Percentiles rank a stretch among this genome's conserved stretches.
These are phyloP conservation scores for Parochlus steinenii DNA, from an alignment of 2,888 invertebrate species.

Conservation along the genomic window DNA sequence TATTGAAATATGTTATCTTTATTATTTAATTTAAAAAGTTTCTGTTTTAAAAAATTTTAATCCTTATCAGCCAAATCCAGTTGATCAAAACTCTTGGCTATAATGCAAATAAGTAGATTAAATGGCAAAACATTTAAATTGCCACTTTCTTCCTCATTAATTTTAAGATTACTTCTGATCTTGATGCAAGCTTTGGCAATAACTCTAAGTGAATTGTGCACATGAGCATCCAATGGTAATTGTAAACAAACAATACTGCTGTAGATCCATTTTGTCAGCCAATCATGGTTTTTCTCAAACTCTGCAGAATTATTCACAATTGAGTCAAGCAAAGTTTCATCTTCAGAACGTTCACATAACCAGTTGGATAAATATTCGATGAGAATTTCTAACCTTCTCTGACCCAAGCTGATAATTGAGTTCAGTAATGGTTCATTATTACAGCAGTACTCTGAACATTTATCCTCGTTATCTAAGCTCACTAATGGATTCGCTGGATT, in stretches of 20 bases:
- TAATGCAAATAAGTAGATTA: constrained; percentile 26
- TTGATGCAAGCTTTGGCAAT: constrained; percentile 25
- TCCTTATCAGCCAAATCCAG: too few relatives aligned
- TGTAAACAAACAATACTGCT: constrained; percentile 25
- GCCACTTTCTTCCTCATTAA: constrained; percentile 18
- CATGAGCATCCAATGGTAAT: constrained; percentile 26
- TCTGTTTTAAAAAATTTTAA: too few relatives aligned
- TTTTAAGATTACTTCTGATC: constrained; percentile 18
- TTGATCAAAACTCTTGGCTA: constrained; percentile 26
- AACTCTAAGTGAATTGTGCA: constrained; percentile 24
- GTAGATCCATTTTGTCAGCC: constrained; percentile 28
- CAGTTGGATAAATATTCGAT: constrained; percentile 23
- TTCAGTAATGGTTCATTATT: constrained; percentile 22
- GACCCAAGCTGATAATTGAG: constrained; percentile 23
- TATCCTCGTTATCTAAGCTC: constrained; percentile 18
- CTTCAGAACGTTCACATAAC: constrained; percentile 17
- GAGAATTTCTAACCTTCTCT: constrained; percentile 23
- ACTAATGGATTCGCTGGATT: constrained; percentile 13
- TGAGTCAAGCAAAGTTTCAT: background rate
- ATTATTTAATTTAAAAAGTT: too few relatives aligned
- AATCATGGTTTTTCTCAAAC: constrained; percentile 19
- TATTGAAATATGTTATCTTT: too few relatives aligned
- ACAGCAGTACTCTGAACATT: constrained; percentile 23
- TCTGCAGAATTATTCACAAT: constrained; percentile 15
- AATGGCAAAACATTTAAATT: constrained; percentile 23